These are phyloP conservation scores for Caenorhabditis zanzibari DNA, from an alignment of 2,888 invertebrate genomes.

Conservation along the genomic window DNA sequence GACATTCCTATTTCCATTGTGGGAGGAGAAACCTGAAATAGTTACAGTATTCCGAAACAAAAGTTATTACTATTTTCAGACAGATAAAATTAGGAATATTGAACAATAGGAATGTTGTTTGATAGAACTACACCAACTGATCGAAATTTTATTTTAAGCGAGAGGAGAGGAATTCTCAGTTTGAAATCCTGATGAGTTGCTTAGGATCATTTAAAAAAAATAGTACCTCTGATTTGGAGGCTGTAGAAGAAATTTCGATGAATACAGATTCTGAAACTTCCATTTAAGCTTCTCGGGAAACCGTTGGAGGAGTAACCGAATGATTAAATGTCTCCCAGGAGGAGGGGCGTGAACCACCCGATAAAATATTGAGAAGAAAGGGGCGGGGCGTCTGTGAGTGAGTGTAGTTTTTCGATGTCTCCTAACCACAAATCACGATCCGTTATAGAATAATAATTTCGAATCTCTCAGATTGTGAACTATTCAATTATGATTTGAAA, in stretches of 20 bases:
- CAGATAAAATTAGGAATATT: too few relatives aligned
- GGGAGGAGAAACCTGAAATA: constrained; percentile 17
- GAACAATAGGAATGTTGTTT: too few relatives aligned
- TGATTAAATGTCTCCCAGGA: neutral
- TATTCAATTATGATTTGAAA: constrained; percentile 6
- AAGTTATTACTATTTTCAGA: too few relatives aligned
- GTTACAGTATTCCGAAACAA: neutral
- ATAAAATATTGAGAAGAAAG: constrained; percentile 29
- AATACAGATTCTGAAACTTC: constrained; percentile 22
- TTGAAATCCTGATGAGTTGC: neutral
- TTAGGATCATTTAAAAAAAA: neutral
- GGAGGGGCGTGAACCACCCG: constrained; percentile 32
- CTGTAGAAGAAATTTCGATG: constrained; percentile 1
- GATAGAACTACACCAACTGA: too few relatives aligned
- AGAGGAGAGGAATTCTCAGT: neutral
- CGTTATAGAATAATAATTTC: constrained; percentile 3
- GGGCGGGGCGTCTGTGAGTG: constrained; percentile 33
- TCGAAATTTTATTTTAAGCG: too few relatives aligned
- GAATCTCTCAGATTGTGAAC: neutral
- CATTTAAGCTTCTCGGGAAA: constrained; percentile 14
- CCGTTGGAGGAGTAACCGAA: constrained; percentile 5
- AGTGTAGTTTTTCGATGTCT: constrained; percentile 14
- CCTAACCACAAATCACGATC: constrained; percentile 46
- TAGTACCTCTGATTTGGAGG: neutral
- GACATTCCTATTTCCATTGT: constrained; percentile 41